Evolutionary conservation across 2,888 invertebrate species (phyloP), one percentile per base, ranked within the genome.

Genomic region (Monochamus alternatus): DNA sequence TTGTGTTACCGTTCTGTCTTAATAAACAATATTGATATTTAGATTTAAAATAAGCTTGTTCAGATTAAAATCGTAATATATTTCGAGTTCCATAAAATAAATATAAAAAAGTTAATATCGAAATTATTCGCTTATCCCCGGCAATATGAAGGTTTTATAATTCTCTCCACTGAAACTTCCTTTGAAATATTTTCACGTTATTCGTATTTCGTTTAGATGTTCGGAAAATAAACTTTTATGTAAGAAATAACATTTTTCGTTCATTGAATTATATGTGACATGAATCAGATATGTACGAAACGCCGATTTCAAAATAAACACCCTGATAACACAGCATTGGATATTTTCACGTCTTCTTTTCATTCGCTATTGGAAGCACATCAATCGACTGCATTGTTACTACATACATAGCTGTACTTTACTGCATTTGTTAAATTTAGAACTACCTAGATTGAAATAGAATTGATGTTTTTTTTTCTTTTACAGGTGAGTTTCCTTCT

Each of bases 181-280:
- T 55, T 55, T 14, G 55, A n/a, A 55, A 14, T 55, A 55, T 55
- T 55, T 55, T 14, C 55, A 7, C n/a, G 12, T 55, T 22, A 55
- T 55, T 47, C 64, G 64, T 30, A 63, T 63, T 44, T 44, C 30
- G 64, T 22, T 64, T 64, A 47, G 32, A 64, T 22, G 43, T n/a
- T 43, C 9, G 14, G 63, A 63, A 63, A 63, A 64, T 64, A 64
- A 47, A 64, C 47, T 22, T 31, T 47, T 14, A 30, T 22, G 31
- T 64, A 47, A 64, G 64, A 64, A 47, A 44, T 47, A 64, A 47
- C 22, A 64, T 64, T 64, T 64, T 64, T 9, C 47, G 47, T 31
- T 64, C 47, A 64, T 64, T 64, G 64, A 64, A 64, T 64, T 64
- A 64, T 31, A 64, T 64, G 47, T 64, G 64, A 64, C 64, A 47